Conservation (phyloP, 2,113 vertebrate species). For the Plecotus auritus region DNA sequence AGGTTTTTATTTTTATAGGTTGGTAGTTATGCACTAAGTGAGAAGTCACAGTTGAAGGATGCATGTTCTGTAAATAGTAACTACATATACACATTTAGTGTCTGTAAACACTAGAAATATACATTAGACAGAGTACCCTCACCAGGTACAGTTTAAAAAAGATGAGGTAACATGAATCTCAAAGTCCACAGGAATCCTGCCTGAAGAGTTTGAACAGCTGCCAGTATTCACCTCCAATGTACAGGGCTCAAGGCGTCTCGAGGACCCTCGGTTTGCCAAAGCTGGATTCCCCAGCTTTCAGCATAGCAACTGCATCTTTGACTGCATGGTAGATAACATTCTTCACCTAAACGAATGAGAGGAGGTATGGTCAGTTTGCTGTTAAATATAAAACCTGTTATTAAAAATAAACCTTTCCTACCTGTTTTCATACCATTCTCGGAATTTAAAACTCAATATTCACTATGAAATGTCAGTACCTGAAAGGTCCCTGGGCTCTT, state of each 20-base stretch:
- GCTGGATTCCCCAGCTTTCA: conserved; percentile 82
- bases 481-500: background rate
- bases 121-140: conserved; percentile 81
- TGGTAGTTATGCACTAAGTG: conserved; percentile 77
- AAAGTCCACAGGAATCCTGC: conserved; percentile 82
- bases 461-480: background rate
- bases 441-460: background rate
- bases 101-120: conserved; percentile 85
- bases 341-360: conserved; percentile 78
- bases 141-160: conserved; percentile 78
- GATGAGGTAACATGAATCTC: conserved; percentile 85
- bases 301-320: conserved; percentile 85
- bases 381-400: background rate
- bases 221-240: conserved; percentile 73
- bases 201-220: conserved; percentile 81
- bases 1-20: conserved; percentile 79
- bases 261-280: conserved; percentile 74
- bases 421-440: background rate
- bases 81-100: conserved; percentile 82
- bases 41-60: conserved; percentile 80
- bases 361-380: background rate
- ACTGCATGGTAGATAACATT: conserved; percentile 88
- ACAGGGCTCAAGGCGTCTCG: conserved; percentile 54
- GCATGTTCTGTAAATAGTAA: conserved; percentile 77
- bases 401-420: background rate